These are phyloP conservation scores for Stegastes partitus DNA, from an alignment of 2,113 vertebrate species.

Conservation along the genomic window DNA sequence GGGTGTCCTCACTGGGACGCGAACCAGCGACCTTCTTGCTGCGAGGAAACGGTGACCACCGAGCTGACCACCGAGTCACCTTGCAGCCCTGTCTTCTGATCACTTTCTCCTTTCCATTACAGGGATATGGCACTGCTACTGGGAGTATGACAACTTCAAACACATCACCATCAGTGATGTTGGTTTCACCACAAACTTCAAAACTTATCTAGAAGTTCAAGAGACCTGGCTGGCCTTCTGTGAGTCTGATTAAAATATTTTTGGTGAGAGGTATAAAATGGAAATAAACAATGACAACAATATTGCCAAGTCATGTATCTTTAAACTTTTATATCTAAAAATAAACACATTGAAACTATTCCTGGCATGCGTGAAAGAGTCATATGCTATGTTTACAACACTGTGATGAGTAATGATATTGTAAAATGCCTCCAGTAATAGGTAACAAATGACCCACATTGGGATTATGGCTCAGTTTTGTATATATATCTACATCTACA, in stretches of 20 bases:
- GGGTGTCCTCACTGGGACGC: no score
- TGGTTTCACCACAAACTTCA: constrained; percentile 88
- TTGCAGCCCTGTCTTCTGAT: constrained; percentile 3
- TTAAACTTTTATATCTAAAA: neutral
- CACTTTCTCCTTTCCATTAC: neutral
- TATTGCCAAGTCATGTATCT: neutral
- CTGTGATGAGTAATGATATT: neutral
- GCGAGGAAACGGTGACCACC: no score
- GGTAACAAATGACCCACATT: neutral
- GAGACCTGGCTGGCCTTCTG: constrained; percentile 93
- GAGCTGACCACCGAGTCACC: no score
- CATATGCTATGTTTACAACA: constrained; percentile 4
- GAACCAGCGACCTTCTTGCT: no score
- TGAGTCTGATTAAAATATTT: constrained; percentile 76
- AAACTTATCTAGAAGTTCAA: constrained; percentile 85
- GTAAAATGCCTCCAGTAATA: constrained; percentile 8
- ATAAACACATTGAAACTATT: constrained; percentile 16
- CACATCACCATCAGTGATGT: constrained; percentile 77
- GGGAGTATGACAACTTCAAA: constrained; percentile 84
- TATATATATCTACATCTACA: no score
- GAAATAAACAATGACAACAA: neutral
- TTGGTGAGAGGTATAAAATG: neutral
- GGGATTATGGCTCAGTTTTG: no score
- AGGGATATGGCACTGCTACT: constrained; percentile 93
- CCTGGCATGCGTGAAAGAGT: neutral